phyloP scores from a whole-genome alignment of 1,140 invertebrate genomes.

The Panagrolaimus sp. region DNA sequence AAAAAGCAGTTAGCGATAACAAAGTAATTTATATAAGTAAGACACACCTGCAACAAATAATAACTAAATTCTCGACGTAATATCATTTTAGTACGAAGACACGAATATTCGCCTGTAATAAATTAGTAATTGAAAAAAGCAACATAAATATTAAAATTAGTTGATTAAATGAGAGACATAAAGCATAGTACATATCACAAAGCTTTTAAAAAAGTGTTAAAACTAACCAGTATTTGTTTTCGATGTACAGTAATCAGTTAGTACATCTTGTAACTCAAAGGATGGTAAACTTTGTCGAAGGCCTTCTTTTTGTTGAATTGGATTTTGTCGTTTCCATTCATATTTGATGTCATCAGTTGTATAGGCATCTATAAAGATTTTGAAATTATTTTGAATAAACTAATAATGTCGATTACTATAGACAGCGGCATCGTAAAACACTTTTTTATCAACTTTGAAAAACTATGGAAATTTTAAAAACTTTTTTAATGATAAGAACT shows the following conservation, averaged over 20 bases:
- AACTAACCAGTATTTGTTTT: constrained; percentile 76
- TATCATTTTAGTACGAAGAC: constrained; percentile 83
- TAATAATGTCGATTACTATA: no score
- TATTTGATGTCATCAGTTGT: constrained; percentile 87
- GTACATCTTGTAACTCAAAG: constrained; percentile 83
- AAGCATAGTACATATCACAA: not conserved
- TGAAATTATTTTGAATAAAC: no score
- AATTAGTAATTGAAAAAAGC: not conserved
- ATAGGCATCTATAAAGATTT: constrained; percentile 73
- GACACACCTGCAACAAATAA: constrained; percentile 75
- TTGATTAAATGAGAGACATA: not conserved
- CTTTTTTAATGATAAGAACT: constrained; percentile 60
- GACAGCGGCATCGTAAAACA: no score
- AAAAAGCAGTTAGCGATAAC: not conserved
- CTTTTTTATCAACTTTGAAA: no score
- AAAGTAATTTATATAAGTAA: constrained; percentile 1
- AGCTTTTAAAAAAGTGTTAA: not conserved
- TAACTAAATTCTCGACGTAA: constrained; percentile 95
- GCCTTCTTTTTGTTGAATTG: constrained; percentile 87
- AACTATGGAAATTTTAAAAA: constrained; percentile 19
- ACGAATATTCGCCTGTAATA: constrained; percentile 59
- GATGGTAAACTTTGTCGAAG: constrained; percentile 73
- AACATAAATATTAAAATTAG: not conserved
- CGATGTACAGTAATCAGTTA: constrained; percentile 86
- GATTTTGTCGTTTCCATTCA: constrained; percentile 83